Percentiles rank a stretch among this genome's conserved stretches.
Conservation (phyloP, 2,113 vertebrate genomes). For the Sturnira hondurensis region DNA sequence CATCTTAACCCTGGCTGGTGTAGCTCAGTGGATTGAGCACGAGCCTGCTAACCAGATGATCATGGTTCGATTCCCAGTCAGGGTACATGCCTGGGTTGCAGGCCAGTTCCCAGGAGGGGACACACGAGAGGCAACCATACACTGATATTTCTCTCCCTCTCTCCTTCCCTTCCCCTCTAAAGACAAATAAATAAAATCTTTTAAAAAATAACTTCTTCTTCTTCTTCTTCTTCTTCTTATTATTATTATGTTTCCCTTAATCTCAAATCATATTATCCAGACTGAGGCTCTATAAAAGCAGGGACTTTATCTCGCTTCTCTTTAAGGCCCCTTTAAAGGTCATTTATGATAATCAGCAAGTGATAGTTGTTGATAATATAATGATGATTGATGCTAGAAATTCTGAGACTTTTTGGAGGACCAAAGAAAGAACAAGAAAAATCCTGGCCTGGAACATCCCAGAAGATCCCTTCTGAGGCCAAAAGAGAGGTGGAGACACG, state of each 20-base stretch:
- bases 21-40: too few species aligned
- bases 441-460: not conserved
- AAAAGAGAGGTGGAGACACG: not conserved
- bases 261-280: not conserved
- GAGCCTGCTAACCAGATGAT: too few species aligned
- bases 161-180: too few species aligned
- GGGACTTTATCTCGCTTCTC: not conserved
- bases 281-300: not conserved
- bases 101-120: too few species aligned
- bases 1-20: too few species aligned
- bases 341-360: not conserved
- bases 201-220: too few species aligned
- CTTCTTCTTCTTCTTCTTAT: too few species aligned
- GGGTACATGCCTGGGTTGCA: too few species aligned
- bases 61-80: too few species aligned
- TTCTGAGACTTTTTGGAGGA: conserved; percentile 27
- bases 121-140: too few species aligned
- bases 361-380: not conserved
- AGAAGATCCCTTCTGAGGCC: conserved; percentile 19
- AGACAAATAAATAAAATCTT: too few species aligned
- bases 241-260: not conserved
- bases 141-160: too few species aligned
- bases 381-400: not conserved
- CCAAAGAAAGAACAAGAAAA: conserved; percentile 26
- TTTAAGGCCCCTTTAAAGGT: not conserved